Base-by-base conservation (phyloP, 2,113 vertebrate genomes). In the Megalops atlanticus region DNA sequence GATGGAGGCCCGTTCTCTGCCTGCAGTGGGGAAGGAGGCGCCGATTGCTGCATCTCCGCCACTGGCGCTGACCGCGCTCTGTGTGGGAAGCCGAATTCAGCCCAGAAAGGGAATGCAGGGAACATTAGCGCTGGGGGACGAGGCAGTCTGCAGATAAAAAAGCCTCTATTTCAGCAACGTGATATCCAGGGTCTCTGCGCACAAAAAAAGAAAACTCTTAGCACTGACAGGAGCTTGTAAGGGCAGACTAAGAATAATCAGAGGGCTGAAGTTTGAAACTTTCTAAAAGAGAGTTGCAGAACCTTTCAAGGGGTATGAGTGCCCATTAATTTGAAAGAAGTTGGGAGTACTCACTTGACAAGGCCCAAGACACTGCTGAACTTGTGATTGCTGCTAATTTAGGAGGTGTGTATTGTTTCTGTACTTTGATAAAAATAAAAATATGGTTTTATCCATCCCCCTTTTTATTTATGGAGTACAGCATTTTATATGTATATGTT, bases 211-310 rank as follows among this genome's bases (percentile, higher is more conserved):
- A n/a, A n/a, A n/a, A n/a, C n/a, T n/a, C 54, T 64, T 31, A 64
- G 21, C 74, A 71, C 43, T 38, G 39, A 78, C 52, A 79, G 4
- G 72, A 33, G 24, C 52, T 43, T 49, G 73, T 74, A 27, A 38
- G 69, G 52, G 21, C 70, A 72, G n/a, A 11, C 47, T 47, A 52
- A 77, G 76, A 58, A 72, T 77, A 52, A 36, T 77, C 5, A 7
- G 33, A 74, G n/a, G 72, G 47, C 45, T 82, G 18, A 77, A 73
- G 69, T 78, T 82, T 78, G 33, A 38, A 39, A 39, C 21, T 69
- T 52, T 27, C 70, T 35, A 2, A 71, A 41, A 4, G 33, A 52
- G 68, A 33, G 39, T 39, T 27, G 27, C 47, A 36, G 36, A 49
- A 12, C 31, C 3, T 77, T 77, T 43, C 40, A 14, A 36, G 35